These are phyloP conservation scores for Enteromius thamalakanensis DNA, from an alignment of 2,797 vertebrate species.

Conservation along the genomic window DNA sequence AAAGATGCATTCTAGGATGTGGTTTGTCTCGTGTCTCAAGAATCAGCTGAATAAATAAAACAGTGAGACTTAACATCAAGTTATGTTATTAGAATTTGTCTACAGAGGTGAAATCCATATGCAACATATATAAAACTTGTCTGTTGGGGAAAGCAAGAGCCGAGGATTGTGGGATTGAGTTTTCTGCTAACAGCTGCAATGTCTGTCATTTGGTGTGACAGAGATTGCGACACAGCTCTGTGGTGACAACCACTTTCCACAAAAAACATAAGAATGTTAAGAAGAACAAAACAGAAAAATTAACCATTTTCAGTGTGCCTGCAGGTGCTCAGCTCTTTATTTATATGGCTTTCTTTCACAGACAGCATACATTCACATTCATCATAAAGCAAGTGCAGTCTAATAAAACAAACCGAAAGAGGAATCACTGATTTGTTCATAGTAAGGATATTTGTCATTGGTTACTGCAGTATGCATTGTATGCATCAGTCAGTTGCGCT, in stretches of 20 bases:
- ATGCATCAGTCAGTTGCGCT: slow-evolving; percentile 60
- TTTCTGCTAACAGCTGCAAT: slow-evolving; percentile 61
- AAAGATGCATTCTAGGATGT: neutral
- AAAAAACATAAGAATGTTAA: slow-evolving; percentile 54
- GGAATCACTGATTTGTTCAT: slow-evolving; percentile 57
- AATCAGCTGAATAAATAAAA: neutral
- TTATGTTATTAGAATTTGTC: neutral
- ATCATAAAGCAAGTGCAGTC: neutral
- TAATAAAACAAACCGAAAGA: slow-evolving; percentile 53
- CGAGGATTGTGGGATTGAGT: slow-evolving; percentile 37
- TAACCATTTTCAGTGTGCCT: neutral
- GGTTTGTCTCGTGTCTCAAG: neutral
- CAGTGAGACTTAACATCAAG: neutral
- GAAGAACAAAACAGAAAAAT: slow-evolving; percentile 23
- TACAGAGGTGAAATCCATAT: neutral
- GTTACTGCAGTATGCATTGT: slow-evolving; percentile 61
- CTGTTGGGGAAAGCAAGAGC: neutral
- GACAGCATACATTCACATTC: neutral
- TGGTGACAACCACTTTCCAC: slow-evolving; percentile 72
- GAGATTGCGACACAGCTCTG: slow-evolving; percentile 75
- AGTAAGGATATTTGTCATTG: slow-evolving; percentile 45
- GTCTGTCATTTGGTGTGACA: slow-evolving; percentile 70
- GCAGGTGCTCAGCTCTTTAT: neutral
- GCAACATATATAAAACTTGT: neutral
- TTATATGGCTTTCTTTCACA: neutral